phyloP scores from a whole-genome alignment of 1,140 invertebrate species.

The Microplitis demolitor region DNA sequence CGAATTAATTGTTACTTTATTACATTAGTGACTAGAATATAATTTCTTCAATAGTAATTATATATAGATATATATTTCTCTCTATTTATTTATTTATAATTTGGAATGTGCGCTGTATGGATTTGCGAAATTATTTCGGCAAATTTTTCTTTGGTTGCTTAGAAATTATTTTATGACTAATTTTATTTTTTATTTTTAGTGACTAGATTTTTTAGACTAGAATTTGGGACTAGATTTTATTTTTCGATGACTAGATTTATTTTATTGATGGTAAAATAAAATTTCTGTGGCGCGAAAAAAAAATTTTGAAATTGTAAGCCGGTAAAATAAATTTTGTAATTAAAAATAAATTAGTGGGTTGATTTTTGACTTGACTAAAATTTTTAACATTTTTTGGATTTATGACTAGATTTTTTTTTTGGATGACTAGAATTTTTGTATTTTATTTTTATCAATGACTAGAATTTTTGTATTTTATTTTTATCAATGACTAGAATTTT shows the following conservation, averaged over 20 bases:
- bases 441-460: neutral
- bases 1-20: neutral
- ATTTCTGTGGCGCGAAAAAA: too few species aligned
- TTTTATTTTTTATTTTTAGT: neutral
- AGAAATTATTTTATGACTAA: slow-evolving; percentile 12
- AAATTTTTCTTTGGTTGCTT: neutral
- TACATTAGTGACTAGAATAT: neutral
- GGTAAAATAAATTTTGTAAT: too few species aligned
- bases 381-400: neutral
- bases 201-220: neutral
- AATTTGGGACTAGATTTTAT: neutral
- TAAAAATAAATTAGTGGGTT: too few species aligned
- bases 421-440: too few species aligned
- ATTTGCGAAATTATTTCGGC: neutral
- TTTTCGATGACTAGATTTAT: neutral
- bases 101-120: slow-evolving; percentile 12
- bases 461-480: neutral
- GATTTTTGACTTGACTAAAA: slow-evolving; percentile 14
- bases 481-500: neutral
- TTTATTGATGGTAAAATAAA: neutral
- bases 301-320: too few species aligned
- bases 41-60: neutral
- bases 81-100: neutral
- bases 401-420: neutral
- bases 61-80: neutral